Percentiles rank a stretch among this genome's conserved stretches.
These are phyloP conservation scores for Silurus meridionalis DNA, from an alignment of 2,113 vertebrate genomes.

Conservation along the genomic window DNA sequence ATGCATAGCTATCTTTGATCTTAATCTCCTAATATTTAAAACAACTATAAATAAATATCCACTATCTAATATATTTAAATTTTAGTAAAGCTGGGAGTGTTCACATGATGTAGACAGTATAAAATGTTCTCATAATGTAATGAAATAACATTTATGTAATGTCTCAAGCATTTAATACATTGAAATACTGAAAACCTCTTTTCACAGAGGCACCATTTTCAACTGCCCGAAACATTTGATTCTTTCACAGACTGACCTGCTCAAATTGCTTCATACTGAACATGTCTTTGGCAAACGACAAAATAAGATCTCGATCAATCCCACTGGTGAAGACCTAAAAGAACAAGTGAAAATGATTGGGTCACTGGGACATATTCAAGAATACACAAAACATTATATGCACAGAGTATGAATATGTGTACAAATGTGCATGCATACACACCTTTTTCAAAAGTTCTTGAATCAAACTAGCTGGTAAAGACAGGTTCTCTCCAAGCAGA, in stretches of 20 bases:
- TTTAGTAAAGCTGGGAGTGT: neutral
- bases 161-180: neutral
- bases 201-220: neutral
- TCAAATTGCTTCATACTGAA: constrained; percentile 93
- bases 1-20: neutral
- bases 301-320: constrained; percentile 74
- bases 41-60: neutral
- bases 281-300: constrained; percentile 86
- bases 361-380: neutral
- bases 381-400: neutral
- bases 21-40: neutral
- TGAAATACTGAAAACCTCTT: neutral
- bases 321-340: constrained; percentile 80
- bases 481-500: constrained; percentile 80
- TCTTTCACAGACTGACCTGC: constrained; percentile 70
- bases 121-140: neutral
- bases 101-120: neutral
- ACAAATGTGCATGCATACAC: constrained; percentile 38
- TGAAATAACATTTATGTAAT: neutral
- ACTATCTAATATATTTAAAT: neutral
- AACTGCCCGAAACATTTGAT: neutral
- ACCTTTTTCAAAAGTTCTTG: constrained; percentile 82
- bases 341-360: neutral
- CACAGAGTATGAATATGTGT: neutral
- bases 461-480: constrained; percentile 73